These are phyloP conservation scores for Uromys caudimaculatus DNA, from an alignment of 2,797 vertebrate genomes.

Conservation along the genomic window DNA sequence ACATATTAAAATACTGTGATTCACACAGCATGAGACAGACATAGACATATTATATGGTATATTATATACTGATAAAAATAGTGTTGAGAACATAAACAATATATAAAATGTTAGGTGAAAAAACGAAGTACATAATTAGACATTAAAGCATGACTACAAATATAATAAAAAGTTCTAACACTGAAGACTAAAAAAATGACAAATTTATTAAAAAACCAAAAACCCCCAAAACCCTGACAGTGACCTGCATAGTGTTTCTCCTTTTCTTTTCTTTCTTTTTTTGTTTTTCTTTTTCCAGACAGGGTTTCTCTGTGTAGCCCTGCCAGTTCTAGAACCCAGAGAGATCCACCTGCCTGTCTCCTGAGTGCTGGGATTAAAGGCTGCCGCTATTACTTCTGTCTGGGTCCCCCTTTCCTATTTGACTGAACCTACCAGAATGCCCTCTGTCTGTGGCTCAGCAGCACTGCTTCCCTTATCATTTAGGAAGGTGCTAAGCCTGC, in stretches of 20 bases:
- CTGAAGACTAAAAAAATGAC: not conserved
- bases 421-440: not conserved
- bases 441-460: not conserved
- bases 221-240: not conserved
- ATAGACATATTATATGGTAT: not conserved
- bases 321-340: not conserved
- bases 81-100: not conserved
- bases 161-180: slow-evolving; percentile 41
- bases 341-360: not conserved
- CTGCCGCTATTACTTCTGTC: too few species aligned
- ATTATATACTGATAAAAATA: slow-evolving; percentile 20
- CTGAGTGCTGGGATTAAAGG: not conserved
- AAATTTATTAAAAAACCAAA: slow-evolving; percentile 10
- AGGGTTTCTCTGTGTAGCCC: not conserved
- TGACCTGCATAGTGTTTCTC: not conserved
- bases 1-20: not conserved
- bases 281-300: not conserved
- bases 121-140: not conserved
- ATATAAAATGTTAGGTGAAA: not conserved
- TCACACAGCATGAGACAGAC: not conserved
- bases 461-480: not conserved
- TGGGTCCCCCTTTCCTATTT: not conserved
- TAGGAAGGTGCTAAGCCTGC: not conserved
- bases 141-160: not conserved
- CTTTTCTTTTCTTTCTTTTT: not conserved